Evolutionary conservation across 2,797 vertebrate species (phyloP), one percentile per base, ranked within the genome.

Genomic region (Spinibarbus caldwelli): DNA sequence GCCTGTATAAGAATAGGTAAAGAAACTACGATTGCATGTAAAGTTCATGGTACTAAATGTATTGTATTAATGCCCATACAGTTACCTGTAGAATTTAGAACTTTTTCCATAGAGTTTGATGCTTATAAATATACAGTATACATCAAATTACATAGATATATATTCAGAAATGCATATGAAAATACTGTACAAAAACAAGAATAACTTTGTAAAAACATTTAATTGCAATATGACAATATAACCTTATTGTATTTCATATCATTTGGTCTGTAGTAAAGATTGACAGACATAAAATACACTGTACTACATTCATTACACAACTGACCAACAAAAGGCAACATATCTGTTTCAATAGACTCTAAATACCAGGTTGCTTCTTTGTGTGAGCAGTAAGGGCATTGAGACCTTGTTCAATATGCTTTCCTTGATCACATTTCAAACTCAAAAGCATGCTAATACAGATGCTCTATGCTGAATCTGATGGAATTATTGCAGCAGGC

Each of bases 151-250:
- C 49, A 91, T 94, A 92, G 92, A 93, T 95, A 96, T n/a, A n/a
- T 95, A 96, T 93, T 95, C 93, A 93, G 95, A 92, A 91, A 91
- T 88, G 89, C 86, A 91, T 89, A 92, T 79, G 85, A 90, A 91
- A 91, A 96, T 95, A 96, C 94, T 96, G 94, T 97, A 96, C 95
- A 97, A 97, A 95, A 95, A 73, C 93, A 92, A 95, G 93, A 96
- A 95, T 94, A 95, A 91, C 94, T 96, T 96, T 95, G 95, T 96
- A 96, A 94, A 97, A 97, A 97, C 95, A 97, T 96, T 96, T 95
- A 95, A 94, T 95, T 93, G 43, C 94, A 92, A 94, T 94, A 94
- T 91, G 92, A 93, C 93, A 96, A 93, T 92, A 93, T 91, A 91
- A 89, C 85, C 84, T 92, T 86, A 88, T 82, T 77, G 83, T 85